These are phyloP conservation scores for Ophion ventricosus DNA, from an alignment of 2,888 invertebrate species.

Conservation along the genomic window DNA sequence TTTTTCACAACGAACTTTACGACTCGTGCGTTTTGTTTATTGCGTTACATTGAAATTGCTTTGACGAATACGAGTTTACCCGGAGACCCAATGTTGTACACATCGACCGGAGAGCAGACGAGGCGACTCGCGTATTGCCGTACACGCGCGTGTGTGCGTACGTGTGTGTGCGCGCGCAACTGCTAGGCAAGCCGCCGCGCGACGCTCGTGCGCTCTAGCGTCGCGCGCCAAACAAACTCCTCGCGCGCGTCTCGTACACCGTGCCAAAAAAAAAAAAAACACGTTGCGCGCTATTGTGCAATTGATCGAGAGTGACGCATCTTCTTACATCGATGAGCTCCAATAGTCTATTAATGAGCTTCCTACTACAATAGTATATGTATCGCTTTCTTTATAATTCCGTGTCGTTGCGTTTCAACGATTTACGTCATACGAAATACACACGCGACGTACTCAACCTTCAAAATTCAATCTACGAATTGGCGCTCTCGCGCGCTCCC, in stretches of 20 bases:
- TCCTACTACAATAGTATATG: too few relatives aligned
- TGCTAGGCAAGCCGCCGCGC: neutral
- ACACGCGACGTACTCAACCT: too few relatives aligned
- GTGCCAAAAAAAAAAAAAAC: neutral
- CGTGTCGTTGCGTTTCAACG: too few relatives aligned
- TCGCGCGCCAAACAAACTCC: neutral
- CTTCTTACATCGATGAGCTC: too few relatives aligned
- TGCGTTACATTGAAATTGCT: neutral
- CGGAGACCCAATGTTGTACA: constrained; percentile 16
- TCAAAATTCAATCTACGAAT: too few relatives aligned
- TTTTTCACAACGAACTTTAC: neutral
- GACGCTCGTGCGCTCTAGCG: constrained; percentile 10
- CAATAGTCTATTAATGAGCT: too few relatives aligned
- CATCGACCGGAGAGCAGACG: constrained; percentile 9
- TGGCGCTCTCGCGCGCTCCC: too few relatives aligned
- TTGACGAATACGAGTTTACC: neutral
- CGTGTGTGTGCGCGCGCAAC: too few relatives aligned
- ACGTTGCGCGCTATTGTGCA: constrained; percentile 25
- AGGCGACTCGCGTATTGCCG: neutral
- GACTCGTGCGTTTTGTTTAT: neutral
- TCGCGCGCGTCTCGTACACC: neutral
- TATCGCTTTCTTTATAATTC: too few relatives aligned
- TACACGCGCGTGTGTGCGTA: neutral
- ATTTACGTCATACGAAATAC: too few relatives aligned
- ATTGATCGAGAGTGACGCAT: constrained; percentile 6